Evolutionary conservation across 2,113 vertebrate species (phyloP).

Genomic region (Myotis davidii): DNA sequence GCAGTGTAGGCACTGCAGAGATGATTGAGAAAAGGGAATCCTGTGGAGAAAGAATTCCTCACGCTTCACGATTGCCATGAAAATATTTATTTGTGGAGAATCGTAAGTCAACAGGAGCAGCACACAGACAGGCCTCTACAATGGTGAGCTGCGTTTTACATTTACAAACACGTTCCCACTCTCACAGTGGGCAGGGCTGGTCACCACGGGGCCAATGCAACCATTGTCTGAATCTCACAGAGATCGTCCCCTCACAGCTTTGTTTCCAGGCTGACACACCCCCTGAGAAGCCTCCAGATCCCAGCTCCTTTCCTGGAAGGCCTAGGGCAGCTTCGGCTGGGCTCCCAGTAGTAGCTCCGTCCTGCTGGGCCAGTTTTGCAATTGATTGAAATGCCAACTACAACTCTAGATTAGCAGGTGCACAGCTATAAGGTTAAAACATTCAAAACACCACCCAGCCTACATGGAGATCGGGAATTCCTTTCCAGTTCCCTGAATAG

Average conservation of each 20-base stretch:
- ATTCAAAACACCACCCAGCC: fast-evolving
- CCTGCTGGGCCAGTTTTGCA: not conserved
- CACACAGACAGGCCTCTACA: not conserved
- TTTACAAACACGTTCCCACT: fast-evolving
- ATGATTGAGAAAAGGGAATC: fast-evolving
- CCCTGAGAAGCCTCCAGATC: not conserved
- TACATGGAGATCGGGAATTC: fast-evolving
- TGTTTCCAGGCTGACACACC: not conserved
- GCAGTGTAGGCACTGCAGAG: fast-evolving
- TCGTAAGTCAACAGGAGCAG: not conserved
- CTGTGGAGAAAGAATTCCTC: no score
- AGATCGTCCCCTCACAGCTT: fast-evolving
- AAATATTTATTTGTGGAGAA: conserved; percentile 65
- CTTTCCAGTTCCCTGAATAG: fast-evolving
- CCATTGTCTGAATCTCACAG: fast-evolving
- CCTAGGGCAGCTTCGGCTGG: fast-evolving
- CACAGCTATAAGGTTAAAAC: not conserved
- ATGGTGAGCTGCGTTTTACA: fast-evolving
- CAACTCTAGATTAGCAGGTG: fast-evolving
- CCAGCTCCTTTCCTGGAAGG: not conserved
- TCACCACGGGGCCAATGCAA: fast-evolving
- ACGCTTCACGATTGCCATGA: not conserved
- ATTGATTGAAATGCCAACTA: not conserved
- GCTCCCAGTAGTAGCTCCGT: no score
- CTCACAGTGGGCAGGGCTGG: not conserved